A percentile compares a stretch with the other conserved stretches of the same genome.
Evolutionary conservation across 2,113 vertebrate species (phyloP).

Genomic region (Empidonax traillii): DNA sequence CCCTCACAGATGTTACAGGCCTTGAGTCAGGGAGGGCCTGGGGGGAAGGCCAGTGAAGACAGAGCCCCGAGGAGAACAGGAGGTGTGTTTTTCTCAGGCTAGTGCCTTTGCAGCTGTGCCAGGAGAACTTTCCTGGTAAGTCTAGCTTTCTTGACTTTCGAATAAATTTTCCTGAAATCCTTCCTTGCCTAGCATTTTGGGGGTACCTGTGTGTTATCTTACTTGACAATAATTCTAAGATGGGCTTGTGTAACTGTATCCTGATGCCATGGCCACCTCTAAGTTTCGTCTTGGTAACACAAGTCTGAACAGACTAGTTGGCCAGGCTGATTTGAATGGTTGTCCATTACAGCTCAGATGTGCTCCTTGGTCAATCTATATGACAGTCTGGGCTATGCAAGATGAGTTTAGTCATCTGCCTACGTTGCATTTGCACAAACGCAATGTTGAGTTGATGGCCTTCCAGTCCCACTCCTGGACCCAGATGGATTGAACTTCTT

Average conservation of each 20-base stretch:
- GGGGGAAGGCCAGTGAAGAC: no score
- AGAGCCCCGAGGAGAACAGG: no score
- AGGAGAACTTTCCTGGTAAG: no score
- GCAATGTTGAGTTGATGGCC: rapidly evolving
- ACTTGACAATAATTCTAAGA: not conserved
- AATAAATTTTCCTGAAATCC: no score
- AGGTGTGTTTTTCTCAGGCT: no score
- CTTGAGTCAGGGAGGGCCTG: no score
- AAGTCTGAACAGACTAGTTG: not conserved
- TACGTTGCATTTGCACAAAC: not conserved
- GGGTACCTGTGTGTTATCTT: no score
- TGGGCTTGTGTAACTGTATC: not conserved
- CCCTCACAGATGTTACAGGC: no score
- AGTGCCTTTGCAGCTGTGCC: no score
- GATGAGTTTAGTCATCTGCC: not conserved
- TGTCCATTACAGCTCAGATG: not conserved
- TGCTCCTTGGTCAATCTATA: not conserved
- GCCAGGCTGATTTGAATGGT: not conserved
- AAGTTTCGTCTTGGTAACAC: not conserved
- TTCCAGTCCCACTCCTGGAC: not conserved
- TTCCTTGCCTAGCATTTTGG: no score
- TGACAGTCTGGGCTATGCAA: not conserved
- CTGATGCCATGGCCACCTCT: not conserved
- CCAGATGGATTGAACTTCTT: not conserved
- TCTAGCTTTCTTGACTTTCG: no score